phyloP scores from a whole-genome alignment of 2,888 invertebrate genomes.

The Pyralis farinalis region DNA sequence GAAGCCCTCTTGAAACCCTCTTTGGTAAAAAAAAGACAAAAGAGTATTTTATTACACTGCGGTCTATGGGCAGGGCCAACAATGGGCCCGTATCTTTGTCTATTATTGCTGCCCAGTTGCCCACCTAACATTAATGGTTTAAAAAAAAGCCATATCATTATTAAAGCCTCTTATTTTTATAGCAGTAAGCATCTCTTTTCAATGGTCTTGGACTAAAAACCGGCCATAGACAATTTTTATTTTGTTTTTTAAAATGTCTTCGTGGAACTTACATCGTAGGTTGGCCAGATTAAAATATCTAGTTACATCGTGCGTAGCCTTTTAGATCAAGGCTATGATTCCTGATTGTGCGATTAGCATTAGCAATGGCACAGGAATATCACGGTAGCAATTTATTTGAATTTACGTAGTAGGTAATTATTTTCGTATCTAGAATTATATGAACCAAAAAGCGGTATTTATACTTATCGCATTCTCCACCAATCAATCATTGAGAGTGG shows the following conservation, averaged over 20 bases:
- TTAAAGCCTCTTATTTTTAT: background rate
- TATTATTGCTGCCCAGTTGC: slow-evolving; percentile 17
- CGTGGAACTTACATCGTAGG: too few species aligned
- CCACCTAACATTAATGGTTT: slow-evolving; percentile 11
- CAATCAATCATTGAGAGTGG: too few species aligned
- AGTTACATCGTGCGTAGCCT: too few species aligned
- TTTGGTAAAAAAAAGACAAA: slow-evolving; percentile 16
- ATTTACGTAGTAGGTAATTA: too few species aligned
- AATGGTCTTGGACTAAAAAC: background rate
- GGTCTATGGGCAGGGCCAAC: slow-evolving; percentile 23
- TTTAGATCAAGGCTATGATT: too few species aligned
- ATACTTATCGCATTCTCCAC: too few species aligned
- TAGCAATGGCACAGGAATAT: too few species aligned
- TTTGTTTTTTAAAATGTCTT: background rate
- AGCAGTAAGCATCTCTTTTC: slow-evolving; percentile 6
- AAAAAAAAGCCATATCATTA: background rate
- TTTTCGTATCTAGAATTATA: too few species aligned
- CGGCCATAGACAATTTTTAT: background rate
- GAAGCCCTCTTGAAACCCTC: slow-evolving; percentile 1
- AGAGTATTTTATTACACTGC: slow-evolving; percentile 25
- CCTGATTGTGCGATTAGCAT: too few species aligned
- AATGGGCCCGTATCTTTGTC: slow-evolving; percentile 26
- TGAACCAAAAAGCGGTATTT: too few species aligned
- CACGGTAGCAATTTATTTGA: too few species aligned
- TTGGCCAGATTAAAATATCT: too few species aligned